These are phyloP conservation scores for Parotocinclus haroldoi DNA, from an alignment of 2,797 vertebrate species.

Conservation along the genomic window DNA sequence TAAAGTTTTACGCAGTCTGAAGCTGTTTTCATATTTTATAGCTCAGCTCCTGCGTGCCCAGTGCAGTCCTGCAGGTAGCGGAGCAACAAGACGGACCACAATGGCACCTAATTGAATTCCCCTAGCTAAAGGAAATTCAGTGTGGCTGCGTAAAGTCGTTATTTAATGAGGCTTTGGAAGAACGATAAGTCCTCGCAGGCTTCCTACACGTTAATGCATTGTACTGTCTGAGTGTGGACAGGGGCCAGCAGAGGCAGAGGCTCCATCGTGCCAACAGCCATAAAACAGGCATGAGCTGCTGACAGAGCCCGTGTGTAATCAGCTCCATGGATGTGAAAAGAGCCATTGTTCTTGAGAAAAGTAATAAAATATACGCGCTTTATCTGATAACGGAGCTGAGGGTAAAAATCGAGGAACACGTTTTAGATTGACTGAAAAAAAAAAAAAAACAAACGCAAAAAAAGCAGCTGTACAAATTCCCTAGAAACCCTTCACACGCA, in stretches of 20 bases:
- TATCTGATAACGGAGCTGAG: constrained; percentile 51
- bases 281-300: constrained; percentile 12
- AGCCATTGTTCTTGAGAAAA: constrained; percentile 59
- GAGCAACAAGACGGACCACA: constrained; percentile 1
- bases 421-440: too few species aligned
- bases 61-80: constrained; percentile 9
- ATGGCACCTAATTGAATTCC: constrained; percentile 28
- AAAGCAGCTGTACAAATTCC: too few species aligned
- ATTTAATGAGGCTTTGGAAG: constrained; percentile 37
- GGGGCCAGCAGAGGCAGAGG: constrained; percentile 14
- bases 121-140: constrained; percentile 18
- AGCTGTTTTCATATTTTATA: neutral
- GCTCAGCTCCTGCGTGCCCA: too few species aligned
- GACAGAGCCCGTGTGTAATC: constrained; percentile 40
- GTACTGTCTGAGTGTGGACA: constrained; percentile 25
- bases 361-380: constrained; percentile 56
- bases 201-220: constrained; percentile 28
- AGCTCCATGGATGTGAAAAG: constrained; percentile 55
- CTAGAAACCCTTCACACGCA: too few species aligned
- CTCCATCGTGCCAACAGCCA: constrained; percentile 23
- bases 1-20: neutral
- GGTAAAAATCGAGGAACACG: constrained; percentile 20
- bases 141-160: constrained; percentile 14
- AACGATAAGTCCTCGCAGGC: constrained; percentile 24
- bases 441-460: too few species aligned